Evolutionary conservation across 1,140 invertebrate genomes (phyloP).

Genomic region (Heterodera schachtii): DNA sequence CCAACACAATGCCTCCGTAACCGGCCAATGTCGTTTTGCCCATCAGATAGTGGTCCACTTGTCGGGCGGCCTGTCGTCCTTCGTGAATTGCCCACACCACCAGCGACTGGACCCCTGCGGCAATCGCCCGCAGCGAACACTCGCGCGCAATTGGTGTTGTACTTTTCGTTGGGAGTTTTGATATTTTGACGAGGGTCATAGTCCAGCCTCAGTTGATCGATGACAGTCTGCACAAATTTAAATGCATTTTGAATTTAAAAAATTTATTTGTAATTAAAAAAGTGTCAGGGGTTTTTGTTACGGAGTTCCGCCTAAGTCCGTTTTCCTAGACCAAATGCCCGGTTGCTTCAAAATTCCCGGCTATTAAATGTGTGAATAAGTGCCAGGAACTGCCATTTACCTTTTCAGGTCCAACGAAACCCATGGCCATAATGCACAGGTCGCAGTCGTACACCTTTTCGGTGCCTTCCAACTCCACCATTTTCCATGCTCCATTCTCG

Average conservation of each 20-base stretch:
- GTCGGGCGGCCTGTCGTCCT: slow-evolving; percentile 90
- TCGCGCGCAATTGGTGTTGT: slow-evolving; percentile 79
- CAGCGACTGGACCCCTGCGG: slow-evolving; percentile 89
- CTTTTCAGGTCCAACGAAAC: slow-evolving; percentile 93
- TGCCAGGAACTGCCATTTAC: slow-evolving; percentile 51
- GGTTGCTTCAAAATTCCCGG: no score
- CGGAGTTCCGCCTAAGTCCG: no score
- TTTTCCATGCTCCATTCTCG: slow-evolving; percentile 87
- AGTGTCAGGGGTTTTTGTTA: no score
- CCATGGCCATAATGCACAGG: slow-evolving; percentile 93
- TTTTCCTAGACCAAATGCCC: no score
- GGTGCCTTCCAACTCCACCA: slow-evolving; percentile 82
- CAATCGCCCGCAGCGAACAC: slow-evolving; percentile 98
- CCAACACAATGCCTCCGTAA: slow-evolving; percentile 47
- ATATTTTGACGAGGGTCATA: slow-evolving; percentile 90
- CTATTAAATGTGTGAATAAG: neutral
- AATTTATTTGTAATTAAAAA: no score
- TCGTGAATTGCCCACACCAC: slow-evolving; percentile 98
- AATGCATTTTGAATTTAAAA: neutral
- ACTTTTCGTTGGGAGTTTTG: slow-evolving; percentile 78
- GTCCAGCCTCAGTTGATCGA: slow-evolving; percentile 80
- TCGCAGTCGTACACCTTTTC: slow-evolving; percentile 80
- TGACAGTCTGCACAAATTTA: slow-evolving; percentile 70
- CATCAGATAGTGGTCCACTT: slow-evolving; percentile 85
- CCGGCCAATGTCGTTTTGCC: slow-evolving; percentile 79